phyloP scores from a whole-genome alignment of 1,140 invertebrate species.

The Macrosteles quadrilineatus region DNA sequence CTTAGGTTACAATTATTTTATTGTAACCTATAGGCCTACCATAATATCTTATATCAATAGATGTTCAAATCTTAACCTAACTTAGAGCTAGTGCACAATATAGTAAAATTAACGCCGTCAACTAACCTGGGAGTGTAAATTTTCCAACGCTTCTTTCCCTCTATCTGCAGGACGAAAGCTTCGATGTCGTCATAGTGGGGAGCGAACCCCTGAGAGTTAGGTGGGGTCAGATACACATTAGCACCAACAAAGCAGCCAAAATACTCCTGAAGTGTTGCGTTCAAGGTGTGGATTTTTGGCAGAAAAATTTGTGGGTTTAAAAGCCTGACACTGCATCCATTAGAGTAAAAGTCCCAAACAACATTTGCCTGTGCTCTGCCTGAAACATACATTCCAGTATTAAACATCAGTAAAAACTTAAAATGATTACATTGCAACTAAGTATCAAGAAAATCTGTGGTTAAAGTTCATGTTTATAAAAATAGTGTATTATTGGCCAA shows the following conservation, averaged over 20 bases:
- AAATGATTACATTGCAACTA: neutral
- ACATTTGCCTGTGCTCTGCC: constrained; percentile 65
- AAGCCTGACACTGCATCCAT: constrained; percentile 88
- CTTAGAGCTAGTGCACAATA: too few species aligned
- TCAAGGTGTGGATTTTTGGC: constrained; percentile 50
- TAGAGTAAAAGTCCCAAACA: constrained; percentile 89
- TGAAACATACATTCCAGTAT: constrained; percentile 12
- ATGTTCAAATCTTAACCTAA: too few species aligned
- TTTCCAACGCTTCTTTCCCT: constrained; percentile 94
- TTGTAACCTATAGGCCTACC: too few species aligned
- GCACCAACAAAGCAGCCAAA: constrained; percentile 93
- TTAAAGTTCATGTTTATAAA: neutral
- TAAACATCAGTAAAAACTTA: neutral
- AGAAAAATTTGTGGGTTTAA: constrained; percentile 94
- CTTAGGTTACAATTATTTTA: too few species aligned
- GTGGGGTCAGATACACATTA: constrained; percentile 95
- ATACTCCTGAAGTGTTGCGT: constrained; percentile 86
- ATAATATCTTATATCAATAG: too few species aligned
- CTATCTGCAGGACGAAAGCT: constrained; percentile 95
- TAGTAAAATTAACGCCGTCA: too few species aligned
- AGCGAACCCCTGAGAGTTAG: constrained; percentile 94
- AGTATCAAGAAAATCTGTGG: neutral
- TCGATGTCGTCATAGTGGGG: constrained; percentile 99
- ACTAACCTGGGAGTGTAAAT: constrained; percentile 74
- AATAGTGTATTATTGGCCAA: neutral